Evolutionary conservation across 2,888 invertebrate genomes (phyloP).

Genomic region (Yponomeuta evonymella): DNA sequence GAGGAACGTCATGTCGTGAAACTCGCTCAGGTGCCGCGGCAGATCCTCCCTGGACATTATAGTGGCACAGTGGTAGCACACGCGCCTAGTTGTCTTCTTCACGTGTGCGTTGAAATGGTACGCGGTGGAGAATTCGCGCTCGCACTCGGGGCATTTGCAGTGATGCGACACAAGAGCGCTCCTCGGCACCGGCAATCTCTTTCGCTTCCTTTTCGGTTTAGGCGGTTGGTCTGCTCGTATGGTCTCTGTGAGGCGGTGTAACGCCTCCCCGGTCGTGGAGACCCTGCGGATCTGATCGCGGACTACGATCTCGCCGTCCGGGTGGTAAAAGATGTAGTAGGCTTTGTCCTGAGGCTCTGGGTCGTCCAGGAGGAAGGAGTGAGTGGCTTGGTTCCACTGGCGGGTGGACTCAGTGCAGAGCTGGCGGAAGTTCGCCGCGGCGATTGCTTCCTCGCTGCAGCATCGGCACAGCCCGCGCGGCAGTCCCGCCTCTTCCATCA

Average conservation of each 20-base stretch:
- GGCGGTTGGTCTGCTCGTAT: conserved; percentile 13
- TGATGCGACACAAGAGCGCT: neutral
- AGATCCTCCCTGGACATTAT: conserved; percentile 39
- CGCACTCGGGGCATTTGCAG: conserved; percentile 44
- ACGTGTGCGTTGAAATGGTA: conserved; percentile 47
- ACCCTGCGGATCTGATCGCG: conserved; percentile 32
- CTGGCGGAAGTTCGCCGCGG: conserved; percentile 41
- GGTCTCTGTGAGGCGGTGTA: conserved; percentile 31
- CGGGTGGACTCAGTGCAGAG: conserved; percentile 40
- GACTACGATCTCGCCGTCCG: conserved; percentile 30
- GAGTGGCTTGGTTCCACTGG: conserved; percentile 40
- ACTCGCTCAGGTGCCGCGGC: conserved; percentile 35
- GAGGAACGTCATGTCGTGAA: conserved; percentile 31
- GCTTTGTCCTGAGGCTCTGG: conserved; percentile 36
- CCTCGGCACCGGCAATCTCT: neutral
- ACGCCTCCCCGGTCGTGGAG: conserved; percentile 26
- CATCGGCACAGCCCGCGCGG: conserved; percentile 48
- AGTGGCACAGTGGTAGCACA: conserved; percentile 40
- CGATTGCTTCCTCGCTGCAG: conserved; percentile 43
- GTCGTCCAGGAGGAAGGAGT: conserved; percentile 30
- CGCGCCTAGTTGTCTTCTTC: conserved; percentile 38
- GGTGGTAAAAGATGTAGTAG: conserved; percentile 38
- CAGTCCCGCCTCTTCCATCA: conserved; percentile 44
- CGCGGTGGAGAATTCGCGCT: conserved; percentile 36
- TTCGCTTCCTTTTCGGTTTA: neutral